Percentiles rank a stretch among this genome's conserved stretches.
These are phyloP conservation scores for Balaenoptera acutorostrata DNA, from an alignment of 2,113 vertebrate species.

Conservation along the genomic window DNA sequence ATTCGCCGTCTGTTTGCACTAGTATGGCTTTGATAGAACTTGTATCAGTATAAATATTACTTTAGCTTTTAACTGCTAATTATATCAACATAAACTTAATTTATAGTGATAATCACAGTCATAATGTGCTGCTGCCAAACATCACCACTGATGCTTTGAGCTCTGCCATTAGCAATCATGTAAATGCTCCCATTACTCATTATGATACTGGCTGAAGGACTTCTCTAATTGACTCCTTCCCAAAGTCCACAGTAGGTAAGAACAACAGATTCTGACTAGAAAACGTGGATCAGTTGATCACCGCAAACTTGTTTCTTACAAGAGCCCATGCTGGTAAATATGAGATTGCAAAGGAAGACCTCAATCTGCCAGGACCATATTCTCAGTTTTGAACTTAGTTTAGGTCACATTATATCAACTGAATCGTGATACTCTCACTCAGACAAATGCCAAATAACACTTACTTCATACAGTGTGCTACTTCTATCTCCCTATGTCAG, in stretches of 20 bases:
- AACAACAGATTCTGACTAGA: background rate
- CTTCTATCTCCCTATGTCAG: background rate
- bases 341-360: background rate
- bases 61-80: slow-evolving; percentile 81
- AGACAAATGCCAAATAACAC: background rate
- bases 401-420: background rate
- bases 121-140: slow-evolving; percentile 75
- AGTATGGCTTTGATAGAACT: slow-evolving; percentile 70
- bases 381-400: background rate
- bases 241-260: slow-evolving; percentile 32
- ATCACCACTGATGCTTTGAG: slow-evolving; percentile 72
- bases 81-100: slow-evolving; percentile 85
- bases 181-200: slow-evolving; percentile 76
- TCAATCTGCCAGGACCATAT: background rate
- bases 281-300: background rate
- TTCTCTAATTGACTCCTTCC: slow-evolving; percentile 80
- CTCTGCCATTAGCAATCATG: slow-evolving; percentile 78
- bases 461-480: background rate
- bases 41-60: slow-evolving; percentile 81
- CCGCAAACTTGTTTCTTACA: background rate
- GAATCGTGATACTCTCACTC: background rate
- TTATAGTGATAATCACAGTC: slow-evolving; percentile 81
- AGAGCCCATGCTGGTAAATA: background rate
- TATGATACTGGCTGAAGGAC: slow-evolving; percentile 77
- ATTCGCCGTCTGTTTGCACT: slow-evolving; percentile 69